Conservation (phyloP, 2,888 invertebrate species). For the Pterostichus madidus region DNA sequence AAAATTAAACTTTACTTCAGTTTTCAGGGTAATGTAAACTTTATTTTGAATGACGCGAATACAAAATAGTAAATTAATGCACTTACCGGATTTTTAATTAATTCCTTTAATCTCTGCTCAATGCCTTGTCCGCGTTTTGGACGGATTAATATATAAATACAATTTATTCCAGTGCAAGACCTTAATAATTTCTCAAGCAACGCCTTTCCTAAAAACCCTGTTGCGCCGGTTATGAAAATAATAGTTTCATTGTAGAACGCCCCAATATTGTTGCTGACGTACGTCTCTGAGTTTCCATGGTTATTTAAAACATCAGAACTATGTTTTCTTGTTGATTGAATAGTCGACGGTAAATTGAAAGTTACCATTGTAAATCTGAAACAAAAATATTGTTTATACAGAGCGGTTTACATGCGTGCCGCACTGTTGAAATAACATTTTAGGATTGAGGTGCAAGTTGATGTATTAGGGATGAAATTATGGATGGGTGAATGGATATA, state of each 20-base stretch:
- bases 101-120: constrained; percentile 85
- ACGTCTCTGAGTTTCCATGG: constrained; percentile 4
- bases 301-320: background rate
- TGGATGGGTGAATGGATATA: too few species aligned
- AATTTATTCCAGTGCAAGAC: constrained; percentile 88
- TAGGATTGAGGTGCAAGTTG: too few species aligned
- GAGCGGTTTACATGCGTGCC: background rate
- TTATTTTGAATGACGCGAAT: too few species aligned
- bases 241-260: constrained; percentile 30
- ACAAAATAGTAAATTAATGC: too few species aligned
- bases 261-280: constrained; percentile 19
- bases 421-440: too few species aligned
- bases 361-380: constrained; percentile 49
- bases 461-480: too few species aligned
- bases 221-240: constrained; percentile 76
- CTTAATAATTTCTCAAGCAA: constrained; percentile 94
- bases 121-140: constrained; percentile 85
- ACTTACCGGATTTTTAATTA: constrained; percentile 85
- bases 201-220: constrained; percentile 97
- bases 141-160: constrained; percentile 90
- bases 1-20: too few species aligned
- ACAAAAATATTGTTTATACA: background rate
- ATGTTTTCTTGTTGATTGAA: background rate
- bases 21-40: too few species aligned
- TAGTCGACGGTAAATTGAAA: constrained; percentile 33